Evolutionary conservation across 2,888 invertebrate species (phyloP).

Genomic region (Leptopilina drosophilae): DNA sequence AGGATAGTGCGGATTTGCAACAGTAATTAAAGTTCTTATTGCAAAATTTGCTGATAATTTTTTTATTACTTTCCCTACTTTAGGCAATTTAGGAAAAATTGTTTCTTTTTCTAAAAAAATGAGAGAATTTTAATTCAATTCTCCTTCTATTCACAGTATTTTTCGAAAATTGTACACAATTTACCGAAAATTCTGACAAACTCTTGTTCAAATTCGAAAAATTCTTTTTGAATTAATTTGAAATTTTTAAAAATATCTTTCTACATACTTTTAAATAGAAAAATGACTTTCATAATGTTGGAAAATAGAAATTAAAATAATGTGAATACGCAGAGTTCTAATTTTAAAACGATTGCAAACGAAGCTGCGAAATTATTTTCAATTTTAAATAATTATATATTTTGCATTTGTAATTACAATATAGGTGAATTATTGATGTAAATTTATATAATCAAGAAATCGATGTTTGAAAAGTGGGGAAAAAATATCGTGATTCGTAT

Average conservation of each 20-base stretch:
- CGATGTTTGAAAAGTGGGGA: neutral
- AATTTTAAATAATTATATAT: conserved; percentile 2
- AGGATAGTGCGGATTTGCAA: conserved; percentile 4
- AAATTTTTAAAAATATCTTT: too few relatives aligned
- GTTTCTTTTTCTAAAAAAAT: too few relatives aligned
- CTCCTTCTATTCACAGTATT: too few relatives aligned
- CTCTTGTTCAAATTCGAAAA: too few relatives aligned
- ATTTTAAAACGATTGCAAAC: conserved; percentile 19
- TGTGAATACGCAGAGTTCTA: neutral
- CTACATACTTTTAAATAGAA: too few relatives aligned
- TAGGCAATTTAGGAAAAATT: neutral
- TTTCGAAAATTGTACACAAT: too few relatives aligned
- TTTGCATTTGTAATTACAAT: neutral
- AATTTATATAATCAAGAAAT: conserved; percentile 38
- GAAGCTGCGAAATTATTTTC: neutral
- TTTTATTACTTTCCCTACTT: neutral
- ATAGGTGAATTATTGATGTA: conserved; percentile 25
- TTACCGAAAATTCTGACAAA: too few relatives aligned
- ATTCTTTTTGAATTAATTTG: too few relatives aligned
- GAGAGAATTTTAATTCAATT: too few relatives aligned
- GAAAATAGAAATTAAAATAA: neutral
- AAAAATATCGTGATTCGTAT: neutral
- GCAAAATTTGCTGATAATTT: neutral
- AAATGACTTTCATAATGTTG: neutral
- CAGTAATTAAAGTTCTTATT: conserved; percentile 10